Evolutionary conservation across 2,888 invertebrate species (phyloP).

Genomic region (Xylota segnis): DNA sequence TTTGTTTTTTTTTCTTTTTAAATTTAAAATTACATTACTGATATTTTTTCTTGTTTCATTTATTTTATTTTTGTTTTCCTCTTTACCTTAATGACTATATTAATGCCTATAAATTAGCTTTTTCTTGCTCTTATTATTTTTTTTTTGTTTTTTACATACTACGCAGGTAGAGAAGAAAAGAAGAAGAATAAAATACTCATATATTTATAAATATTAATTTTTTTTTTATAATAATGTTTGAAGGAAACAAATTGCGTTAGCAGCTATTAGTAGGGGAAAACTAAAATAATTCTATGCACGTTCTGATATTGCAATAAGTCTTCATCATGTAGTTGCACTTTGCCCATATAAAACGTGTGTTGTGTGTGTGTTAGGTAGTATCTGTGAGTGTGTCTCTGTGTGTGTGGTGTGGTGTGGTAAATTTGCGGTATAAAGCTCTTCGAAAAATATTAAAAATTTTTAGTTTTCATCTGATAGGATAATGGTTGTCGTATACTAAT

Average conservation of each 20-base stretch:
- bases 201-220: slow-evolving; percentile 54
- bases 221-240: slow-evolving; percentile 46
- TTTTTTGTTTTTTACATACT: slow-evolving; percentile 64
- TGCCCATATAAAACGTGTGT: slow-evolving; percentile 75
- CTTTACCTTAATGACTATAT: slow-evolving; percentile 72
- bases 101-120: slow-evolving; percentile 66
- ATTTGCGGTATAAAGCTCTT: slow-evolving; percentile 62
- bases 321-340: slow-evolving; percentile 75
- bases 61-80: slow-evolving; percentile 29
- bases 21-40: slow-evolving; percentile 69
- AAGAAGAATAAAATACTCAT: slow-evolving; percentile 69
- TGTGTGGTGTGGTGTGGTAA: slow-evolving; percentile 19
- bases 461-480: slow-evolving; percentile 50
- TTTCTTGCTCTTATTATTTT: slow-evolving; percentile 21
- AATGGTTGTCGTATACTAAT: slow-evolving; percentile 64
- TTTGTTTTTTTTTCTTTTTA: too few relatives aligned
- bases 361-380: slow-evolving; percentile 15
- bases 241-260: slow-evolving; percentile 67
- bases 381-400: slow-evolving; percentile 21
- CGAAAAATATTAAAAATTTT: slow-evolving; percentile 57
- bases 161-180: slow-evolving; percentile 76
- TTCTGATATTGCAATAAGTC: slow-evolving; percentile 76
- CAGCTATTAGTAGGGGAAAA: slow-evolving; percentile 55
- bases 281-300: slow-evolving; percentile 73
- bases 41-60: slow-evolving; percentile 46